These are phyloP conservation scores for Macrosoma leucophasiata DNA, from an alignment of 2,888 invertebrate genomes.

Conservation along the genomic window DNA sequence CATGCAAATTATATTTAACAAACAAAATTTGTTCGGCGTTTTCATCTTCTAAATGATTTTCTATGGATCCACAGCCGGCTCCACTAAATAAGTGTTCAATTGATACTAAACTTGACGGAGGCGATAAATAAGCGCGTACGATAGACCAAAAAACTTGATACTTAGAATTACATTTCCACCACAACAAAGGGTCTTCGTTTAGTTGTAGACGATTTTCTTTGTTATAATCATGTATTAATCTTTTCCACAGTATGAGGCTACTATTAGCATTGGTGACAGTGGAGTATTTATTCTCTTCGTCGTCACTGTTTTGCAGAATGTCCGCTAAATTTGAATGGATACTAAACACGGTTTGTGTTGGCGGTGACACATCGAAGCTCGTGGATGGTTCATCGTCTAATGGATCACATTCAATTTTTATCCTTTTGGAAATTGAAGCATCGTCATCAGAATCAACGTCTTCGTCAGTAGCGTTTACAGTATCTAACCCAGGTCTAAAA, in stretches of 20 bases:
- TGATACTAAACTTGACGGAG: slow-evolving; percentile 11
- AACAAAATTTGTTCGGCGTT: slow-evolving; percentile 7
- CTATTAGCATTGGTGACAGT: slow-evolving; percentile 2
- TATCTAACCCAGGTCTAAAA: too few species aligned
- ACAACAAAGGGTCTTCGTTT: slow-evolving; percentile 7
- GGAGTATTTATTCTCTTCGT: slow-evolving; percentile 5
- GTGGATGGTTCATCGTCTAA: too few species aligned
- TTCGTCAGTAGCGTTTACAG: too few species aligned
- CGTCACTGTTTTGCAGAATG: slow-evolving; percentile 3
- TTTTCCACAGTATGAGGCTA: slow-evolving; percentile 7
- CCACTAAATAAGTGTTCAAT: slow-evolving; percentile 15
- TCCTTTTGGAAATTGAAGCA: too few species aligned
- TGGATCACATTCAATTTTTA: too few species aligned
- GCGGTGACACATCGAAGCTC: too few species aligned
- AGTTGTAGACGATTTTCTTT: slow-evolving; percentile 7
- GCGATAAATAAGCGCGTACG: slow-evolving; percentile 7
- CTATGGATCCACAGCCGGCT: slow-evolving; percentile 9
- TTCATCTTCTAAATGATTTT: slow-evolving; percentile 4
- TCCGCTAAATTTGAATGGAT: slow-evolving; percentile 1
- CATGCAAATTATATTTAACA: slow-evolving; percentile 9
- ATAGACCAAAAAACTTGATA: slow-evolving; percentile 4
- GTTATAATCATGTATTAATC: slow-evolving; percentile 8
- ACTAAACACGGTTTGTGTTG: too few species aligned
- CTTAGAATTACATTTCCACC: slow-evolving; percentile 10
- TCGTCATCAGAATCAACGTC: too few species aligned